Base-by-base conservation (phyloP, 2,888 invertebrate genomes). In the Pachymerium ferrugineum region DNA sequence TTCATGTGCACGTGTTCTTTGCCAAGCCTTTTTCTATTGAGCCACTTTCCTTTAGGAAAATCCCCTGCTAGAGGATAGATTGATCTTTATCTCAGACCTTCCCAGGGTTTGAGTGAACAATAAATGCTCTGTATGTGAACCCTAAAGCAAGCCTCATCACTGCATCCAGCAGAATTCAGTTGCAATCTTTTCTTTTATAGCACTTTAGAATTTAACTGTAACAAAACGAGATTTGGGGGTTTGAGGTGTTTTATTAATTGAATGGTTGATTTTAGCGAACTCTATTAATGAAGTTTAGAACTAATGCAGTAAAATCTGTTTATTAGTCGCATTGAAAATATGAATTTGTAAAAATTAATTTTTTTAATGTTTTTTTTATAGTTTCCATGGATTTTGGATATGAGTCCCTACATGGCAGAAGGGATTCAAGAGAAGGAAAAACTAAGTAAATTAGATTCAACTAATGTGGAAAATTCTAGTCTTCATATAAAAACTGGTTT, bases 301-400 rank as follows among this genome's bases (percentile, higher is more conserved):
- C n/a, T n/a, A n/a, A n/a, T n/a, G n/a, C n/a, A n/a, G n/a, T n/a
- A n/a, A n/a, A n/a, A n/a, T n/a, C n/a, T n/a, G n/a, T n/a, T n/a
- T n/a, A n/a, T n/a, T n/a, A n/a, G n/a, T n/a, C n/a, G n/a, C n/a
- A n/a, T n/a, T n/a, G n/a, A n/a, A n/a, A n/a, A n/a, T n/a, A n/a
- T n/a, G n/a, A n/a, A n/a, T n/a, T n/a, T n/a, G n/a, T n/a, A 28
- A 28, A 42, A 12, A 35, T 22, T 69, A n/a, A 6, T 70, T 38
- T 25, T 72, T 76, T n/a, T 31, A 62, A 71, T 70, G 73, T 54
- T 73, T 22, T 67, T 70, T 69, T 77, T 78, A 38, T 77, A 84
- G 83, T 86, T 86, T 80, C 85, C 85, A 3, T 83, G 83, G 82
- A 78, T 80, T 73, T 78, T 85, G 75, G 84, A 85, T 78, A 84